Base-by-base conservation (phyloP, 2,113 vertebrate genomes). In the Ia io region DNA sequence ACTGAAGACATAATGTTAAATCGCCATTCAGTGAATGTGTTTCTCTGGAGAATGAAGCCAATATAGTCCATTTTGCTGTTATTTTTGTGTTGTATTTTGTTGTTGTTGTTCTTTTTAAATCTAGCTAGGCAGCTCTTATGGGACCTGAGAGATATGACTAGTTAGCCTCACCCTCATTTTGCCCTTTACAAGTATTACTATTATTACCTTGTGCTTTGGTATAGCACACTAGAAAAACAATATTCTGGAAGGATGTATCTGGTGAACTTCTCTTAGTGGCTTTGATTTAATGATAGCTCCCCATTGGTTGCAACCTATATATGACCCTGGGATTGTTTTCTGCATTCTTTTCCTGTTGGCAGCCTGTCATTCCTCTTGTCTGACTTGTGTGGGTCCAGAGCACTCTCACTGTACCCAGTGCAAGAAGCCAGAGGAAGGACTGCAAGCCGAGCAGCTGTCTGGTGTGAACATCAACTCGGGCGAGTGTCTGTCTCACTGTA, bases 321-420 rank as follows among this genome's bases (percentile, higher is more conserved):
- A 17, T 79, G 78, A 76, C 13, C 56, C n/a, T 53, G 16, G 23
- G 51, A 40, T 71, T 94, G 47, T 25, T 78, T 63, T 88, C 74
- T 95, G 71, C 6, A 2, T 85, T 74, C 76, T 86, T 3, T 86
- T 32, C 37, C 79, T 2, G 0, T 84, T 32, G 73, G 3, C 95
- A 99, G 99, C 98, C 65, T 99, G 99, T 59, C 99, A 99, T 37
- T 97, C 98, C 0, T 99, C 99, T 44, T 99, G 99, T 78, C 98
- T 96, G 1, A 96, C 98, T 3, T 99, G 99, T 22, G 3, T 98
- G 1, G 99, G 99, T 3, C 99, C 99, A 0, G 97, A 98, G 8
- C 82, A 96, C 9, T 98, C 98, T 0, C 98, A 97, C 40, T 99
- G 99, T 79, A 97, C 97, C 9, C 95, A 5, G 32, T 99, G 99